Evolutionary conservation across 1,140 invertebrate genomes (phyloP).

Genomic region (Xylocopa sonorina): DNA sequence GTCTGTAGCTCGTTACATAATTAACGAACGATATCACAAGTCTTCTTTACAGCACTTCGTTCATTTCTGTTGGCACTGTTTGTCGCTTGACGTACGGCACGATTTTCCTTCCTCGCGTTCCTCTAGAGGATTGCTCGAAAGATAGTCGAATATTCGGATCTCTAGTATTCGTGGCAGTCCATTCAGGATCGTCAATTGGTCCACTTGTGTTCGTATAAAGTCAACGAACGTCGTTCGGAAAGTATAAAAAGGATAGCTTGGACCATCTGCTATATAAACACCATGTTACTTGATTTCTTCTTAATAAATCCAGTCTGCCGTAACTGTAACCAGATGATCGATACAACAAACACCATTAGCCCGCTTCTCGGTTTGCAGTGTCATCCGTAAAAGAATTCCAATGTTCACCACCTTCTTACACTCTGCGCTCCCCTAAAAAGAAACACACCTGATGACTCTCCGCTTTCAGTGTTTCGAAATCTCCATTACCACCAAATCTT

Average conservation of each 20-base stretch:
- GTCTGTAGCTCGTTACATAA: slow-evolving; percentile 34
- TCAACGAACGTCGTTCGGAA: background rate
- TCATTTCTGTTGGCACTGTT: background rate
- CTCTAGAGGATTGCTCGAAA: too few species aligned
- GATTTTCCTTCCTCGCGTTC: background rate
- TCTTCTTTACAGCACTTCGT: background rate
- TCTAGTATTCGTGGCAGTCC: too few species aligned
- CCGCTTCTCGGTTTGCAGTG: background rate
- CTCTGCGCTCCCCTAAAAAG: too few species aligned
- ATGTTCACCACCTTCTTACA: too few species aligned
- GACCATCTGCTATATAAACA: background rate
- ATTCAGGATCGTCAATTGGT: too few species aligned
- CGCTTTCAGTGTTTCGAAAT: too few species aligned
- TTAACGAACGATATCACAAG: background rate
- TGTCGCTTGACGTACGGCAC: background rate
- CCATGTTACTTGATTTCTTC: background rate
- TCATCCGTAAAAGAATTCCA: background rate
- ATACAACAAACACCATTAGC: background rate
- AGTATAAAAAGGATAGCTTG: background rate
- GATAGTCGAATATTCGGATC: too few species aligned
- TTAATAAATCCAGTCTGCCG: background rate
- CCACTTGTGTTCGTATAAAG: too few species aligned
- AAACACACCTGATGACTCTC: too few species aligned
- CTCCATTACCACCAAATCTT: background rate
- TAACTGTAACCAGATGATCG: background rate